These are phyloP conservation scores for Halictus rubicundus DNA, from an alignment of 1,140 invertebrate genomes.

Conservation along the genomic window DNA sequence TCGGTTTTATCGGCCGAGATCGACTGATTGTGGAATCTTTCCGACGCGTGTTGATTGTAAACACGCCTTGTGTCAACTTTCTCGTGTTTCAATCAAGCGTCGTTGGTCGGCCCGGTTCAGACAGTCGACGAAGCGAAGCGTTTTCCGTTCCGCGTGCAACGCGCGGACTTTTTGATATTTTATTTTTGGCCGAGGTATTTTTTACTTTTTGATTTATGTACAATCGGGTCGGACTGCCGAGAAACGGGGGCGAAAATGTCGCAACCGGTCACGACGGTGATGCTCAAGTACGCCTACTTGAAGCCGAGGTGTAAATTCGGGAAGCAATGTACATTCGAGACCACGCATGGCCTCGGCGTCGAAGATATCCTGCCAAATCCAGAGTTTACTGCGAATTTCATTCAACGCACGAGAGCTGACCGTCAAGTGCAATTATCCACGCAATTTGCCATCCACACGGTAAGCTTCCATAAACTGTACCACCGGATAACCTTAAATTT, in stretches of 20 bases:
- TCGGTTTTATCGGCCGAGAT: too few relatives aligned
- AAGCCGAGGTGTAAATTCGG: conserved; percentile 86
- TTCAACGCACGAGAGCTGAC: conserved; percentile 84
- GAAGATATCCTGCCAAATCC: conserved; percentile 87
- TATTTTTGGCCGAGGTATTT: conserved; percentile 21
- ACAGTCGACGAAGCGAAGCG: neutral
- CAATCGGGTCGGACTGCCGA: neutral
- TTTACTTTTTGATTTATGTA: conserved; percentile 13
- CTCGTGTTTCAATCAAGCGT: conserved; percentile 1
- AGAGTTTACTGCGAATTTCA: conserved; percentile 84
- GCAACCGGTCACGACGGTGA: conserved; percentile 72
- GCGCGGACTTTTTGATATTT: conserved; percentile 18
- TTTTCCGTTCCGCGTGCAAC: neutral
- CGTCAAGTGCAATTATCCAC: conserved; percentile 82
- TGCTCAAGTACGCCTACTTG: conserved; percentile 83
- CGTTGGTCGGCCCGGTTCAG: neutral
- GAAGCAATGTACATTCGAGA: conserved; percentile 86
- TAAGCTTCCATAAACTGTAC: conserved; percentile 55
- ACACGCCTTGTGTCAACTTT: neutral
- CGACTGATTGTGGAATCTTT: too few relatives aligned
- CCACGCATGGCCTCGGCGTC: conserved; percentile 82
- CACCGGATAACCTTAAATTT: neutral
- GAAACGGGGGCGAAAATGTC: neutral
- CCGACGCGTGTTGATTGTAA: neutral
- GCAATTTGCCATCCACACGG: conserved; percentile 84